Percentiles rank a stretch among this genome's conserved stretches.
These are phyloP conservation scores for Diadumene lineata DNA, from an alignment of 92 coral and sea anemone species.

Conservation along the genomic window DNA sequence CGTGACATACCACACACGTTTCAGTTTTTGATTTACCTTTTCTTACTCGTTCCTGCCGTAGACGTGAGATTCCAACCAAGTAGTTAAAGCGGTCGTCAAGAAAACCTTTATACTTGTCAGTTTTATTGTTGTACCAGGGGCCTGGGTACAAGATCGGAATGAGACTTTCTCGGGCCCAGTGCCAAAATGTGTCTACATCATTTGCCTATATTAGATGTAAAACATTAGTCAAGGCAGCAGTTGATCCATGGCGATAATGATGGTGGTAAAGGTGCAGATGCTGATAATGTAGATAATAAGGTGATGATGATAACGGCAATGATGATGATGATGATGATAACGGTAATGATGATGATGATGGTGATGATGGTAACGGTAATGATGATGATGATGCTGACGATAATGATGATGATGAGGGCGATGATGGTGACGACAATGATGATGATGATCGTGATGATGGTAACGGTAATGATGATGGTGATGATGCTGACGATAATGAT, in stretches of 20 bases:
- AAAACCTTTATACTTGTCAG: conserved; percentile 66
- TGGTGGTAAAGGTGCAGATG: background rate
- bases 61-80: conserved; percentile 82
- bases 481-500: background rate
- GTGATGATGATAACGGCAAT: background rate
- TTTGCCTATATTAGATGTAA: conserved; percentile 39
- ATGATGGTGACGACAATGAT: background rate
- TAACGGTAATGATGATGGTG: background rate
- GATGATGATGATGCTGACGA: background rate
- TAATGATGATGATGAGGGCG: background rate
- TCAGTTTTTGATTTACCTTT: conserved; percentile 33
- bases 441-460: background rate
- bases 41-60: conserved; percentile 72
- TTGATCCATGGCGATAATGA: background rate
- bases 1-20: too few species aligned
- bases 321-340: background rate
- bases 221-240: background rate
- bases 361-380: background rate
- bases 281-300: background rate
- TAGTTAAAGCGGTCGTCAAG: conserved; percentile 69
- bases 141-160: conserved; percentile 68
- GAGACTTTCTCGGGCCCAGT: conserved; percentile 84
- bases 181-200: conserved; percentile 75
- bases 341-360: background rate
- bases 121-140: conserved; percentile 63